phyloP scores from a whole-genome alignment of 2,888 invertebrate species.

The Xestia c-nigrum region DNA sequence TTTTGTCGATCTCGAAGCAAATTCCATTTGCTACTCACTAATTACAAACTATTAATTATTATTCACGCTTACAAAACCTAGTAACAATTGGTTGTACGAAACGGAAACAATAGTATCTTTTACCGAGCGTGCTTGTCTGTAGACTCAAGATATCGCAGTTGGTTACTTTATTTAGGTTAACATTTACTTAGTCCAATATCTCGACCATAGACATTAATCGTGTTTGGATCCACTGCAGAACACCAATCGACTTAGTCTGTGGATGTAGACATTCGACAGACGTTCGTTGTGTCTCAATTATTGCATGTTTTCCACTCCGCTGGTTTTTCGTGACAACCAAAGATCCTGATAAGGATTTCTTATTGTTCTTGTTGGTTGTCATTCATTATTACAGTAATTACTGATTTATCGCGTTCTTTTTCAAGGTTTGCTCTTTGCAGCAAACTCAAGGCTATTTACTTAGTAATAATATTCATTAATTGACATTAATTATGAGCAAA shows the following conservation, averaged over 20 bases:
- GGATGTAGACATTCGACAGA: constrained; percentile 37
- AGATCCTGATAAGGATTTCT: constrained; percentile 58
- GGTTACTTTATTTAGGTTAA: constrained; percentile 46
- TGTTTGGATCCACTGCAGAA: constrained; percentile 46
- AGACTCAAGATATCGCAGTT: constrained; percentile 18
- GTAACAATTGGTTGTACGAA: background rate
- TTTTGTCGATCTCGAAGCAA: constrained; percentile 9
- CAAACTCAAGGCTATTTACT: constrained; percentile 21
- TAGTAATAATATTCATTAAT: constrained; percentile 41
- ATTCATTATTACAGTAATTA: constrained; percentile 49
- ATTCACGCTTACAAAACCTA: constrained; percentile 9
- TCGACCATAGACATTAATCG: constrained; percentile 46
- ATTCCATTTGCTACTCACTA: background rate
- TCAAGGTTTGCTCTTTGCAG: constrained; percentile 47
- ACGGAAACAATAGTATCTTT: constrained; percentile 1
- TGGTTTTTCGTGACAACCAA: constrained; percentile 43
- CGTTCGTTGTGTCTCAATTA: constrained; percentile 44
- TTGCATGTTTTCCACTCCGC: constrained; percentile 44
- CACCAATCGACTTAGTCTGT: constrained; percentile 25
- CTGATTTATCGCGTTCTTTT: constrained; percentile 53
- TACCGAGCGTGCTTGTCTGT: constrained; percentile 26
- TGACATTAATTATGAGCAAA: constrained; percentile 25
- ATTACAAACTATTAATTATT: background rate
- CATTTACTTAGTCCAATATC: constrained; percentile 42
- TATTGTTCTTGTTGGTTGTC: constrained; percentile 55